Evolutionary conservation across 1,140 invertebrate genomes (phyloP).

Genomic region (Neodiprion virginianus): DNA sequence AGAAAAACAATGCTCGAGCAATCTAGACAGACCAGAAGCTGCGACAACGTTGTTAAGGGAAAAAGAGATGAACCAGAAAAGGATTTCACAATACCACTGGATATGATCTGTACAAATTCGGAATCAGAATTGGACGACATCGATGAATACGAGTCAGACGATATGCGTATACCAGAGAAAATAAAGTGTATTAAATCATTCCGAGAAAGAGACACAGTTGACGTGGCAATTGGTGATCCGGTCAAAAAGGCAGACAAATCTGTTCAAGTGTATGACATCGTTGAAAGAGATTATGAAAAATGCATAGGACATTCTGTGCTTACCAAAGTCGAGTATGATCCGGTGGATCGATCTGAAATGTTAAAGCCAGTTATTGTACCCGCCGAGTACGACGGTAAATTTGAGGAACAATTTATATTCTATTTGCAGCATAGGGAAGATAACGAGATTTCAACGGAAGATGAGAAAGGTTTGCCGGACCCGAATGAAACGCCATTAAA

Average conservation of each 20-base stretch:
- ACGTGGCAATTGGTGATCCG: constrained; percentile 33
- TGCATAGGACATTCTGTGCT: constrained; percentile 46
- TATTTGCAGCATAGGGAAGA: constrained; percentile 50
- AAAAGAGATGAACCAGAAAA: constrained; percentile 10
- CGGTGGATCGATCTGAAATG: constrained; percentile 19
- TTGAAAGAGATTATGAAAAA: constrained; percentile 47
- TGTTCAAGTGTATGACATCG: constrained; percentile 43
- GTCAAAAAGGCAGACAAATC: constrained; percentile 28
- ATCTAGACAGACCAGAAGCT: not conserved
- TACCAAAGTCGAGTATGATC: constrained; percentile 33
- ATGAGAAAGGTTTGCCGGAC: constrained; percentile 34
- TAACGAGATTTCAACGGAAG: constrained; percentile 35
- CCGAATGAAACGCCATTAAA: constrained; percentile 44
- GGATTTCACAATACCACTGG: constrained; percentile 38
- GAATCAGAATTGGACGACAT: constrained; percentile 39
- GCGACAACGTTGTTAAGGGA: not conserved
- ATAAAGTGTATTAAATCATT: constrained; percentile 24
- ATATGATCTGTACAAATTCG: constrained; percentile 55
- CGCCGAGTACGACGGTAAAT: constrained; percentile 43
- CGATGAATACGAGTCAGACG: constrained; percentile 16
- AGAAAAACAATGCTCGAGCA: constrained; percentile 19
- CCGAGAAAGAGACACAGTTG: constrained; percentile 25
- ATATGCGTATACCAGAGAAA: constrained; percentile 30
- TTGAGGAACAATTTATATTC: constrained; percentile 50
- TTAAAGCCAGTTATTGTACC: constrained; percentile 20